Evolutionary conservation across 2,797 vertebrate species (phyloP), one percentile per base, ranked within the genome.

Genomic region (Knipowitschia caucasica): DNA sequence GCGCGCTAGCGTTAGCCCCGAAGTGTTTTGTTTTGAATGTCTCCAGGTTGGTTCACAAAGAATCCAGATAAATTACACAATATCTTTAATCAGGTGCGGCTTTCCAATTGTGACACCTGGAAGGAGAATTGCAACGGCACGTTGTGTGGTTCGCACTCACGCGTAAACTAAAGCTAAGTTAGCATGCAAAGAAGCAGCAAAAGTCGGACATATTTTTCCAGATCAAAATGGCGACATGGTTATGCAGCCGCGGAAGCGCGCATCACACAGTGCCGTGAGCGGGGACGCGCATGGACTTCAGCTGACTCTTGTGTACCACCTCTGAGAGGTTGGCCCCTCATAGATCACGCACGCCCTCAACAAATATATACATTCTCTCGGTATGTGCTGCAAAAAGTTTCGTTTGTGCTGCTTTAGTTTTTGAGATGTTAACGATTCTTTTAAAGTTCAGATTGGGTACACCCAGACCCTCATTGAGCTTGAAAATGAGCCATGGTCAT

Each of bases 191-290:
- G 76, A 85, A 81, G 78, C 81, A 86, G 86, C 82, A 81, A 89
- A 90, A 89, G 86, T 81, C 83, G 78, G 73, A 89, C 86, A 88
- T 89, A 87, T 90, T 88, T 89, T 89, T 89, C n/a, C 82, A 75
- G 88, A 86, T 89, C 90, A 92, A 92, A 92, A 92, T 92, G 91
- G 91, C 91, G 91, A 86, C 81, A 80, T 69, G 69, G 45, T 21
- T 30, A 20, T 45, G 43, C 71, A 51, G 43, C 53, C 84, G n/a
- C n/a, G 83, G 46, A 86, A 68, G 73, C 88, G 88, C 85, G 85
- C 87, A 75, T 33, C 26, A 65, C 65, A 11, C 55, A 18, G 10
- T 54, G 34, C 45, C n/a, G n/a, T n/a, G n/a, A n/a, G 40, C 40
- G 43, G 64, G 59, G 59, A 7, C 81, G 83, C 14, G 81, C 81